Evolutionary conservation across 2,797 vertebrate species (phyloP).

Genomic region (Gallirallus australis): DNA sequence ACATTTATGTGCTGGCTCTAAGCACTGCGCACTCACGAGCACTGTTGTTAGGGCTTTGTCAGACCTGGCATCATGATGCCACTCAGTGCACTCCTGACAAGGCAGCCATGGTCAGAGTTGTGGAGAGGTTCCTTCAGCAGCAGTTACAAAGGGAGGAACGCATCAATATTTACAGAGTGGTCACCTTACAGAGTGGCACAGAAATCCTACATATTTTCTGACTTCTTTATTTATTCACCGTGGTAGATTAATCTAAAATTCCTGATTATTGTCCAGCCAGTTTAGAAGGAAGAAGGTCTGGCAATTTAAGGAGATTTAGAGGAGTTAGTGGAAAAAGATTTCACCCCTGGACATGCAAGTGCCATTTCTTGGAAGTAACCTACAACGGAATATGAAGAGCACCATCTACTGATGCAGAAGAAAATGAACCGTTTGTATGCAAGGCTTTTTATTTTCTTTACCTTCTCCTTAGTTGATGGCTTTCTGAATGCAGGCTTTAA

Average conservation of each 20-base stretch:
- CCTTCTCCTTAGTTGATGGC: neutral
- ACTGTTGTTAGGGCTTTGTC: neutral
- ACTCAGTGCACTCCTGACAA: neutral
- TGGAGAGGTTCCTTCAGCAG: accelerated
- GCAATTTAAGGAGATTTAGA: constrained; percentile 6
- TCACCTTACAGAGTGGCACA: neutral
- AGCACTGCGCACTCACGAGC: neutral
- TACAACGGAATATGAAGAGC: neutral
- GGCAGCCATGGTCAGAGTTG: neutral
- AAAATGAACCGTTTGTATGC: neutral
- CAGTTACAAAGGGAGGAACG: neutral
- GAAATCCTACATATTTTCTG: neutral
- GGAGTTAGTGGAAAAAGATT: neutral
- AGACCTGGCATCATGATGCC: neutral
- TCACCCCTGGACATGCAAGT: accelerated
- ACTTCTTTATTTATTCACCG: neutral
- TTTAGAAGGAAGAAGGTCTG: neutral
- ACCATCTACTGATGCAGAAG: constrained; percentile 44
- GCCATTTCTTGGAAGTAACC: neutral
- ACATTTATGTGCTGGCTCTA: neutral
- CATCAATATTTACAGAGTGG: neutral
- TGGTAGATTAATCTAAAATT: neutral
- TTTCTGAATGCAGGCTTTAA: neutral
- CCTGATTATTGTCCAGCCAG: neutral
- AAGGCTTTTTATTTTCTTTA: neutral